Evolutionary conservation across 2,797 vertebrate genomes (phyloP), one percentile per base, ranked within the genome.

Genomic region (Catamblyrhynchus diadema): DNA sequence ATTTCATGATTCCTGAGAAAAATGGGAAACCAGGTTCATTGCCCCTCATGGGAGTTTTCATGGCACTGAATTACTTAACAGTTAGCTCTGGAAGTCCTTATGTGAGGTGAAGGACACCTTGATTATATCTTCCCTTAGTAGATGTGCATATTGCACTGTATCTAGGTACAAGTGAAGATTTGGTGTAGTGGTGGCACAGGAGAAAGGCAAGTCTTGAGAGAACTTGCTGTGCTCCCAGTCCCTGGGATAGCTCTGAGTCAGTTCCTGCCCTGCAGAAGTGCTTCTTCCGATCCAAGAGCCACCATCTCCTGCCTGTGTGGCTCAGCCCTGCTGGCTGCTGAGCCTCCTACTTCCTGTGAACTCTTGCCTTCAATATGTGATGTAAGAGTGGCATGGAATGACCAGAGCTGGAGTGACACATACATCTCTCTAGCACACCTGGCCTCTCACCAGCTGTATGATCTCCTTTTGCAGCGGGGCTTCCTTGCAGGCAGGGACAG

Each of bases 11-110:
- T 97, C 95, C 88, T 70, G 56, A 95, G 94, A 87, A 92, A 97
- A 96, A 94, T 73, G 86, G 94, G 95, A 97, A 95, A 81, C 25
- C 67, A 92, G 93, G 91, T 97, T 97, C 93, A 93, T 97, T 97
- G 96, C 79, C 96, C 95, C 91, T 95, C 94, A 9, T 83, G 90
- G 89, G 97, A 96, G 80, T 81, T 96, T 95, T 88, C 69, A 25
- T 81, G 89, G 86, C 73, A 84, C 73, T 73, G 90, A 25, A 61
- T 78, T 85, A 64, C 37, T 77, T 73, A 39, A 42, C 0, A 6
- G 48, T 82, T 84, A 91, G 39, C 33, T 57, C 57, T 69, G 33
- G 33, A 81, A 83, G 25, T 87, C 25, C 28, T 62, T 33, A 54
- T 8, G 13, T 64, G 65, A 81, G 20, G 14, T 67, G 59, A 80